Conservation (phyloP, 2,113 vertebrate genomes). For the Alexandromys fortis region DNA sequence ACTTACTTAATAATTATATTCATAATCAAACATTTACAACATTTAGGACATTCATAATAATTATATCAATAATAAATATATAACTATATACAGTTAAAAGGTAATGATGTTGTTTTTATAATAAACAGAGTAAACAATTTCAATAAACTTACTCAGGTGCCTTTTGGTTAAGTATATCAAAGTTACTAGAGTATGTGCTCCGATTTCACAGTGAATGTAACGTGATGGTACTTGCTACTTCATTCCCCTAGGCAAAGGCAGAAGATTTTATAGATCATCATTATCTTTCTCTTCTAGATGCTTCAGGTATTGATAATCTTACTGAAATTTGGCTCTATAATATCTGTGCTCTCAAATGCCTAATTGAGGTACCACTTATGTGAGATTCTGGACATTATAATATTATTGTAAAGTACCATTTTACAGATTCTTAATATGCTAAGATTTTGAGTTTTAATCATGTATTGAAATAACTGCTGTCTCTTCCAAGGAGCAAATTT, state of each 20-base stretch:
- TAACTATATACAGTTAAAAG: neutral
- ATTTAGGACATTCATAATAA: neutral
- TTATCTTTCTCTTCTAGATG: neutral
- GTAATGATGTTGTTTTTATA: neutral
- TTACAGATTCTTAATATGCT: neutral
- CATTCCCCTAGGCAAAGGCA: neutral
- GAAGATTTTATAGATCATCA: neutral
- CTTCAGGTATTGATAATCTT: neutral
- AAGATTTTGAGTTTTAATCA: neutral
- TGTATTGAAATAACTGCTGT: neutral
- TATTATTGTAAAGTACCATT: neutral
- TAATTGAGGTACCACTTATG: neutral
- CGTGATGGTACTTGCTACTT: neutral
- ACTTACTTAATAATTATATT: neutral
- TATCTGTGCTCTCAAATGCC: neutral
- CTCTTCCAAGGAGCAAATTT: neutral
- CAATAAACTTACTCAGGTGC: neutral
- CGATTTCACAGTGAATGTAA: neutral
- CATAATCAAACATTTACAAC: neutral
- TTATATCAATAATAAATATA: neutral
- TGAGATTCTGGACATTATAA: neutral
- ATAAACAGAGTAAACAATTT: neutral
- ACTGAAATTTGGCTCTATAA: neutral
- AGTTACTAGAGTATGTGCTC: neutral
- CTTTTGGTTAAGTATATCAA: neutral